Percentiles rank a stretch among this genome's conserved stretches.
Evolutionary conservation across 2,113 vertebrate species (phyloP).

Genomic region (Hemiscyllium ocellatum): DNA sequence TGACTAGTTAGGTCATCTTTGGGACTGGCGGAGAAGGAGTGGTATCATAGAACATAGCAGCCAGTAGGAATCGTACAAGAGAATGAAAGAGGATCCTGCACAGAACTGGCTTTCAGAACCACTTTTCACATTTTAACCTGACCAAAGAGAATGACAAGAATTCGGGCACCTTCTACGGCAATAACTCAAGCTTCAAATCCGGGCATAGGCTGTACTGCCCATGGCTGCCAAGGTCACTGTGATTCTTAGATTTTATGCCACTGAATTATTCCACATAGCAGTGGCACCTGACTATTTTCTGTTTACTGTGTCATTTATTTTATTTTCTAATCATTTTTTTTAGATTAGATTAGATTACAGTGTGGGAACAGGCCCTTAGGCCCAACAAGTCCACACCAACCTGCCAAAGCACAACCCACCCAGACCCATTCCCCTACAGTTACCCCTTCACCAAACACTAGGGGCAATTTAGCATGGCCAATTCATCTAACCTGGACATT

Average conservation of each 20-base stretch:
- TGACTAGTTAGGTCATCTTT: not conserved
- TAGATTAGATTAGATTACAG: too few relatives aligned
- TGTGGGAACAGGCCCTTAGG: too few relatives aligned
- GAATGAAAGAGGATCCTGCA: not conserved
- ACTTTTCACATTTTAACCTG: not conserved
- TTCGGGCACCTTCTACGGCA: not conserved
- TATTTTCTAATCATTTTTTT: too few relatives aligned
- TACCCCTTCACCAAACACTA: too few relatives aligned
- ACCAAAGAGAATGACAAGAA: not conserved
- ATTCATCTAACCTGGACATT: too few relatives aligned
- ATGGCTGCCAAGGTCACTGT: not conserved
- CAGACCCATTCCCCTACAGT: too few relatives aligned
- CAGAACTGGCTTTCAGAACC: not conserved
- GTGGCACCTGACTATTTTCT: not conserved
- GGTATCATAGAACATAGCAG: not conserved
- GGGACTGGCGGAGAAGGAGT: not conserved
- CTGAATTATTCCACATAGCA: not conserved
- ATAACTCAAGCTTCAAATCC: too few relatives aligned
- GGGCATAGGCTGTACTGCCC: not conserved
- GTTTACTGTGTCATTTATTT: not conserved
- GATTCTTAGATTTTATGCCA: not conserved
- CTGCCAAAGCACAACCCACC: too few relatives aligned
- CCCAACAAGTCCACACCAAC: too few relatives aligned
- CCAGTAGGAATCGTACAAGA: not conserved
- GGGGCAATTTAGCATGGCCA: too few relatives aligned